A percentile compares a stretch with the other conserved stretches of the same genome.
These are phyloP conservation scores for Heliornis fulica DNA, from an alignment of 2,113 vertebrate genomes.

Conservation along the genomic window DNA sequence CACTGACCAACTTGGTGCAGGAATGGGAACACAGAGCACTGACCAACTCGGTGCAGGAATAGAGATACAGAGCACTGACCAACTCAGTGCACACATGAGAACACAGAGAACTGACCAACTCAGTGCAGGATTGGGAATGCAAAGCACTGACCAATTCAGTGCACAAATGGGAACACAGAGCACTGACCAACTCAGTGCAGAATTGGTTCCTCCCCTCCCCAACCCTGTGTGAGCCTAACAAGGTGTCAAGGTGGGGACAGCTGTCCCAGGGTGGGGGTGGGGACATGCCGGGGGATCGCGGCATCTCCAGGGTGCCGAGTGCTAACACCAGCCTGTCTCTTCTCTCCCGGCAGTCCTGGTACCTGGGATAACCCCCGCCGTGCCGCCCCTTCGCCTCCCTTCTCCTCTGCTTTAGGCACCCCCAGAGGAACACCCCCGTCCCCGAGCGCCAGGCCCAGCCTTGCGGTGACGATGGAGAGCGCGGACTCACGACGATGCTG, in stretches of 20 bases:
- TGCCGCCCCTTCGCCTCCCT: constrained; percentile 54
- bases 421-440: constrained; percentile 56
- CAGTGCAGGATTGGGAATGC: too few species aligned
- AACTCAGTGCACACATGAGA: too few species aligned
- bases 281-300: not conserved
- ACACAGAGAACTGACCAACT: too few species aligned
- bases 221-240: not conserved
- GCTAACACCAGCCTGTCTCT: not conserved
- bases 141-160: too few species aligned
- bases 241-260: not conserved
- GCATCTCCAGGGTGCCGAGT: not conserved
- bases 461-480: constrained; percentile 50
- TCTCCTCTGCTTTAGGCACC: constrained; percentile 64
- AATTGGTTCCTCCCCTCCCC: too few species aligned
- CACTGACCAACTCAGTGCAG: not conserved
- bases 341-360: constrained; percentile 85
- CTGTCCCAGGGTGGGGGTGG: not conserved
- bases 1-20: too few species aligned
- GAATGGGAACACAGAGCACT: not conserved
- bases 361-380: constrained; percentile 86
- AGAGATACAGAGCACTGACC: not conserved
- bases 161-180: too few species aligned
- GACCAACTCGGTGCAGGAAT: not conserved
- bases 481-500: not conserved
- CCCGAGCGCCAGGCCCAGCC: constrained; percentile 51